phyloP scores from a whole-genome alignment of 1,140 invertebrate species.

The Elysia chlorotica region DNA sequence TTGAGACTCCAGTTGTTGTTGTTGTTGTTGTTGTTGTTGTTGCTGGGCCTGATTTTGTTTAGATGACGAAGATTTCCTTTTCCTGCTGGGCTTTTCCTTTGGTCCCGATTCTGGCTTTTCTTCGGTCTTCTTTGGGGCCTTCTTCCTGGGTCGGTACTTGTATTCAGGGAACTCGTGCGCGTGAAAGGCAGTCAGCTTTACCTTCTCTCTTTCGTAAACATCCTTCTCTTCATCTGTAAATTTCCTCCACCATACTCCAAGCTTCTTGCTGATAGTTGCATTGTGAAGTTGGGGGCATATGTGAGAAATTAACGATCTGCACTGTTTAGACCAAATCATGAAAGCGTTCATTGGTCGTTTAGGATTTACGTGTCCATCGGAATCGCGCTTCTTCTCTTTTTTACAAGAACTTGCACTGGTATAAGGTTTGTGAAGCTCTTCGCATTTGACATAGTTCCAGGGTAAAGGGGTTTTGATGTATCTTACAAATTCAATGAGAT shows the following conservation, averaged over 20 bases:
- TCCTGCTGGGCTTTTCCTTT: background rate
- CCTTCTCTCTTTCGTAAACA: constrained; percentile 11
- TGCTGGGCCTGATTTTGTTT: too few relatives aligned
- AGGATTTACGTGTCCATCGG: constrained; percentile 4
- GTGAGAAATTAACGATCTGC: constrained; percentile 17
- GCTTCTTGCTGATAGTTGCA: constrained; percentile 14
- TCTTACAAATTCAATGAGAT: constrained; percentile 15
- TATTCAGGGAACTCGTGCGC: constrained; percentile 17
- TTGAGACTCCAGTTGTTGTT: too few relatives aligned
- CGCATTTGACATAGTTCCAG: constrained; percentile 19
- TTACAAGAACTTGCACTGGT: constrained; percentile 14
- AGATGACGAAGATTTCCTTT: too few relatives aligned
- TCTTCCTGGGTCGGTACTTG: constrained; percentile 21
- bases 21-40: too few relatives aligned
- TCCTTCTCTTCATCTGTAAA: constrained; percentile 11
- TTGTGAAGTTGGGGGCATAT: constrained; percentile 17
- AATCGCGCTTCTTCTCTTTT: constrained; percentile 25
- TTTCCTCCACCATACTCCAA: constrained; percentile 9
- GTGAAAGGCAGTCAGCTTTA: constrained; percentile 5
- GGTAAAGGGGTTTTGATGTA: background rate
- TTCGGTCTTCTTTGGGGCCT: constrained; percentile 10
- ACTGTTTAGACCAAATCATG: constrained; percentile 23
- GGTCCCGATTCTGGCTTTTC: constrained; percentile 9
- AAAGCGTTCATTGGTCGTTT: constrained; percentile 24
- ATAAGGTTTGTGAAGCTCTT: constrained; percentile 13